Percentiles rank a stretch among this genome's conserved stretches.
Evolutionary conservation across 2,888 invertebrate genomes (phyloP).

Genomic region (Eupithecia centaureata): DNA sequence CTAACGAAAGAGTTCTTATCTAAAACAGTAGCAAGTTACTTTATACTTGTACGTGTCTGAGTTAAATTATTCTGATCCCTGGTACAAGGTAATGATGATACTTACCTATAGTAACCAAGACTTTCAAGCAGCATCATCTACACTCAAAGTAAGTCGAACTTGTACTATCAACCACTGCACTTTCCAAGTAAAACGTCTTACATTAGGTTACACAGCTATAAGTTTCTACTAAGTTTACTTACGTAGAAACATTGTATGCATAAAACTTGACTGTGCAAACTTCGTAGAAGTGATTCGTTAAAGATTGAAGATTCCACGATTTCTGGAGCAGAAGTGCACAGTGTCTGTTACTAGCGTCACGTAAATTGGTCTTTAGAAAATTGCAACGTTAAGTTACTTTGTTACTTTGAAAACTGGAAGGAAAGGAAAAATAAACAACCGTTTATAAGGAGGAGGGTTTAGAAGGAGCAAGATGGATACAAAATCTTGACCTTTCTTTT

Average conservation of each 20-base stretch:
- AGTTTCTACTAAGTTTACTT: conserved; percentile 6
- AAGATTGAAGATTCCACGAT: conserved; percentile 26
- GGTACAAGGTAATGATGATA: background rate
- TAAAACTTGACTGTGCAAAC: conserved; percentile 30
- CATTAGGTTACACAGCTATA: background rate
- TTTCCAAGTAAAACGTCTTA: conserved; percentile 3
- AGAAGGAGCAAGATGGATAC: background rate
- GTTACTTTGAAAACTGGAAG: conserved; percentile 28
- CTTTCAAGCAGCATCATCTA: background rate
- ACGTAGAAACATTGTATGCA: conserved; percentile 2
- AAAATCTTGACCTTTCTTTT: background rate
- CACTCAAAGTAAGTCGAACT: background rate
- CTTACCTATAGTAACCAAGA: background rate
- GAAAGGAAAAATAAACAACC: background rate
- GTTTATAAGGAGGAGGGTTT: background rate
- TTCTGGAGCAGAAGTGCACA: conserved; percentile 27
- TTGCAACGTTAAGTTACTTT: conserved; percentile 28
- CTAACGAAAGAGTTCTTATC: no score
- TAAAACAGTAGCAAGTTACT: background rate
- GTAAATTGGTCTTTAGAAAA: conserved; percentile 31
- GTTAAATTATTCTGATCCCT: background rate
- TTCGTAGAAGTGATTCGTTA: conserved; percentile 31
- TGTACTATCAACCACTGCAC: background rate
- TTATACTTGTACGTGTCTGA: background rate
- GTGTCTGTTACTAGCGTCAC: conserved; percentile 36